Base-by-base conservation (phyloP, 30 jellyfish, hydroid and myxozoan genomes). In the Aurelia aurita complex sp. Pacific region DNA sequence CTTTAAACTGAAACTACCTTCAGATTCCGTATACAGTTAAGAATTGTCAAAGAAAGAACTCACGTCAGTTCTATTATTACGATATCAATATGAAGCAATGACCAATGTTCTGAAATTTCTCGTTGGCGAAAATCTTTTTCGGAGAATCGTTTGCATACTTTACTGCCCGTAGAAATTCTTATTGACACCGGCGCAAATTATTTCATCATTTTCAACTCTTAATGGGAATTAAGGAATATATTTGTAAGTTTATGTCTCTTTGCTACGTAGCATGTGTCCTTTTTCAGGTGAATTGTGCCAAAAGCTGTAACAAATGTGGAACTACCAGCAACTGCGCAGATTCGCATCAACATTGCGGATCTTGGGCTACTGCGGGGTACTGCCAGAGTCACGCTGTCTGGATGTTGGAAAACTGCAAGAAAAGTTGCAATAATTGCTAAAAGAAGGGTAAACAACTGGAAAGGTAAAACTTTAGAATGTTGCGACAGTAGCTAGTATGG, bases 381-480 rank as follows among this genome's bases (percentile, higher is more conserved):
- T 88, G 96, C 65, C 81, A 43, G 50, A 68, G 36, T 29, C 78
- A 88, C 23, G 81, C 96, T 4, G 87, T 64, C 38, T 88, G 85
- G 80, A 88, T 88, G 96, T 74, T 69, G 17, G 74, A 15, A 29
- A 79, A 80, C 77, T 88, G 97, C 79, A 88, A 80, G 79, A 80
- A 80, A 75, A 88, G 97, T 66, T 88, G 97, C 70, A 68, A 79
- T 16, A 90, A 69, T 43, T 87, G 96, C 40, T 87, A 29, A 57
- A 62, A 42, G 34, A 72, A 5, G 51, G 38, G 51, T 23, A 14
- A 66, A 2, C 0, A 4, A 46, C 7, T 66, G 36, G 4, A n/a
- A 23, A 23, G 57, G 17, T 66, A 66, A 66, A 66, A 23, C 17
- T 23, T 66, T 4, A 46, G 8, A 46, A 9, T 46, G 8, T 6